Evolutionary conservation across 2,888 invertebrate species (phyloP), one percentile per base, ranked within the genome.

Genomic region (Mimachlamys varia): DNA sequence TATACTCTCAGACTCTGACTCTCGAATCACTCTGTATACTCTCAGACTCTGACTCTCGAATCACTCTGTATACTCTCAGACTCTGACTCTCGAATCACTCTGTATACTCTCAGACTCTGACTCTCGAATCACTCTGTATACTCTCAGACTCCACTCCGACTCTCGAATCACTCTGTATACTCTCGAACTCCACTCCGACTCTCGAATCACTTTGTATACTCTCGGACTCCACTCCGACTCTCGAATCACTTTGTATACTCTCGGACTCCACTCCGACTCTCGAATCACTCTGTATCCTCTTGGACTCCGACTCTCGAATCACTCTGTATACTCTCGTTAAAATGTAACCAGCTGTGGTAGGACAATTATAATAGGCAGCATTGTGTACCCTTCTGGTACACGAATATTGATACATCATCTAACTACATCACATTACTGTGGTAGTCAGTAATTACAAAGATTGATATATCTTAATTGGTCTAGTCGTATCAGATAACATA

Each of bases 301-400:
- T n/a, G n/a, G n/a, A n/a, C 12, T 76, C 19, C 33, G 33, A 33
- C 27, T 76, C 58, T 2, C 76, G n/a, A n/a, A 76, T 27, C 76
- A 76, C 76, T 33, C 44, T 33, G 19, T 76, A 15, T 53, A 58
- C 58, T 58, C 19, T 53, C 19, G 15, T 58, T 22, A 76, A 76
- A 22, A 27, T 13, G 33, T 33, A 27, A 33, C 33, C 76, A 76
- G 76, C 76, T 76, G 76, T 76, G 76, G 76, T 10, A 10, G 12
- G 76, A 76, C 27, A 76, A 76, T 76, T 12, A 76, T 19, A 58
- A 12, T 33, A 76, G 76, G 33, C 27, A 76, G 12, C 33, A 76
- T 76, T 58, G 58, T 58, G 58, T 58, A n/a, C n/a, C 19, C 53
- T 53, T 76, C 27, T 76, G 27, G 76, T 62, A 62, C 62, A 62